These are phyloP conservation scores for Trichopoda pennipes DNA, from an alignment of 2,888 invertebrate genomes.

Conservation along the genomic window DNA sequence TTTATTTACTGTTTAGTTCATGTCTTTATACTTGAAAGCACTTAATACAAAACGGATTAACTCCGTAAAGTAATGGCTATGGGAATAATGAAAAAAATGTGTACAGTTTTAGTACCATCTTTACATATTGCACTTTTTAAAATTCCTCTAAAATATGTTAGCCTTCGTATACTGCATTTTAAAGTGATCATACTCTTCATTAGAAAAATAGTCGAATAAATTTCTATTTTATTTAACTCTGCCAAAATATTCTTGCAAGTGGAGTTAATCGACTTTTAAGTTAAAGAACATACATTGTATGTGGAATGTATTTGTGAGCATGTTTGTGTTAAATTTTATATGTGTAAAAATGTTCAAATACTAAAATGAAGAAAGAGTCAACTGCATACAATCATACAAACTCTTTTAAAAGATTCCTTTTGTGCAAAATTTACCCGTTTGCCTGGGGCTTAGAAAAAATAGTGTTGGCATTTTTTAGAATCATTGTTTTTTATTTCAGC, in stretches of 20 bases:
- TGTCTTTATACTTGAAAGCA: slow-evolving; percentile 18
- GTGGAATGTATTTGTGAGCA: not conserved
- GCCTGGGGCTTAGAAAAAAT: not conserved
- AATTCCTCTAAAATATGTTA: no score
- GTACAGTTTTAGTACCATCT: no score
- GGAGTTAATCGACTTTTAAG: no score
- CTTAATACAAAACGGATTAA: not conserved
- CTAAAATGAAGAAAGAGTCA: slow-evolving; percentile 14
- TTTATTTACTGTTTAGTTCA: slow-evolving; percentile 40
- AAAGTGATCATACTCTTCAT: no score
- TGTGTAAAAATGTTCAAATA: slow-evolving; percentile 4
- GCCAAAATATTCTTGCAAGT: no score
- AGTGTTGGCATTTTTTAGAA: slow-evolving; percentile 37
- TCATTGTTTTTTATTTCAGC: slow-evolving; percentile 21
- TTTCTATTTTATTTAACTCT: no score
- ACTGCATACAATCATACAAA: slow-evolving; percentile 18
- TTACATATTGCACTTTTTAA: no score
- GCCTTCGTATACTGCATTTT: no score
- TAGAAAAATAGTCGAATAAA: no score
- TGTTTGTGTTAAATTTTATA: not conserved
- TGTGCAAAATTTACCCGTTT: slow-evolving; percentile 2
- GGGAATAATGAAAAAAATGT: no score
- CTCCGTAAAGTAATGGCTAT: no score
- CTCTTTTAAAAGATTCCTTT: slow-evolving; percentile 6
- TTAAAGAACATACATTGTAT: not conserved